A percentile compares a stretch with the other conserved stretches of the same genome.
phyloP scores from a whole-genome alignment of 2,888 invertebrate genomes.

The Synergus umbraculus region DNA sequence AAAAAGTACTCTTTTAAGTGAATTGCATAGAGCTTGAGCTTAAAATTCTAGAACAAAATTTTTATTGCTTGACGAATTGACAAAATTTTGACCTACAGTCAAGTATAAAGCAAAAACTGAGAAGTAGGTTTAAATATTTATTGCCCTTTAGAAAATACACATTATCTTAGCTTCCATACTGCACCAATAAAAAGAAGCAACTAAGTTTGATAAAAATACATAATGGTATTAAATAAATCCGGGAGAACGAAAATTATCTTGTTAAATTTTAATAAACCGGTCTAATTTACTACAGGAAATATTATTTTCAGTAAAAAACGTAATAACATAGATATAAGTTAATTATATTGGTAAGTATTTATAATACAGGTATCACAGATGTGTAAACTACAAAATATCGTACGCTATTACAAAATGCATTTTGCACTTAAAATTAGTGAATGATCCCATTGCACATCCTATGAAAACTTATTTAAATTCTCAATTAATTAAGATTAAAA shows the following conservation, averaged over 20 bases:
- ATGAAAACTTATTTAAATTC: slow-evolving; percentile 40
- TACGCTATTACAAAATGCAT: slow-evolving; percentile 72
- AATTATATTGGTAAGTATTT: slow-evolving; percentile 56
- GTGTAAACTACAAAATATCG: slow-evolving; percentile 75
- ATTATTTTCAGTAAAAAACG: slow-evolving; percentile 5
- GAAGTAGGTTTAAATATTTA: slow-evolving; percentile 29
- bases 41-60: background rate
- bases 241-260: slow-evolving; percentile 1
- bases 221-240: slow-evolving; percentile 12
- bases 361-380: slow-evolving; percentile 76
- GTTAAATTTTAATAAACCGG: slow-evolving; percentile 1
- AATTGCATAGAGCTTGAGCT: slow-evolving; percentile 1
- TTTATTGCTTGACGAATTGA: background rate
- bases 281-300: background rate
- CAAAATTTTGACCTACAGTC: background rate
- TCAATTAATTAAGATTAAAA: slow-evolving; percentile 18
- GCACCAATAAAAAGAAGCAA: slow-evolving; percentile 1
- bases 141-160: slow-evolving; percentile 29
- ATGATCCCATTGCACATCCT: slow-evolving; percentile 61
- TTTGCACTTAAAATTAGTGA: slow-evolving; percentile 56
- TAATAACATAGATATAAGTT: slow-evolving; percentile 44
- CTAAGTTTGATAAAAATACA: slow-evolving; percentile 25
- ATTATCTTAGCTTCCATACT: slow-evolving; percentile 3
- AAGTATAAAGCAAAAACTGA: slow-evolving; percentile 5
- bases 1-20: background rate